Base-by-base conservation (phyloP, 1,140 invertebrate species). In the Gyrodactylus bullatarudis region DNA sequence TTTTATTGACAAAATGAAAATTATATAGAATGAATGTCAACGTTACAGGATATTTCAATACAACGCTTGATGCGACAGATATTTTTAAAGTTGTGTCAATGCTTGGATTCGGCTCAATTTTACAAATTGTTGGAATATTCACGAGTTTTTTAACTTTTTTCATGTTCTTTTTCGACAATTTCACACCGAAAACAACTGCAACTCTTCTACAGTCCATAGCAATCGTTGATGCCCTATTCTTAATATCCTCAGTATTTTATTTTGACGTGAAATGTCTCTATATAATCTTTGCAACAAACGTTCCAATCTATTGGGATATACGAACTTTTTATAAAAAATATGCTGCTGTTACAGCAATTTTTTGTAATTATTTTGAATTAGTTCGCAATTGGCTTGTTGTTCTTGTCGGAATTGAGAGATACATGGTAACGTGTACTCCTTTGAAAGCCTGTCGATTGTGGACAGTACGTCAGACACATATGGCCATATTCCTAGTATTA, bases 151-250 rank as follows among this genome's bases (percentile, higher is more conserved):
- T 71, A n/a, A 23, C 70, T 1, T 71, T 71, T 71, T 21, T 19
- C 22, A 71, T 71, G 70, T 71, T 71, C 24, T 24, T 71, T n/a
- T 23, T 23, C 21, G 70, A 71, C n/a, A 71, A 71, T 25, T 23
- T 71, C 21, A 71, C 70, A 23, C 70, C 70, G 20, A 71, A 71
- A 26, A 71, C 70, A 1, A 71, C 70, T 1, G 24, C 22, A 26
- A 24, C 23, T 23, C 21, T 71, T 21, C 24, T 71, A 23, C 21
- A 23, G 23, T n/a, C 24, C 1, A 71, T 24, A 19, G 23, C 70
- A 1, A 71, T 71, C 20, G 8, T 71, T n/a, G 70, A 71, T 26
- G 21, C 24, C 22, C 20, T 71, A 1, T 71, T 71, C 24, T 24
- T 71, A 16, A 25, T 71, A 16, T 24, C 24, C 1, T 20, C 70